Evolutionary conservation across 2,797 vertebrate genomes (phyloP).

Genomic region (Tangara arthus): DNA sequence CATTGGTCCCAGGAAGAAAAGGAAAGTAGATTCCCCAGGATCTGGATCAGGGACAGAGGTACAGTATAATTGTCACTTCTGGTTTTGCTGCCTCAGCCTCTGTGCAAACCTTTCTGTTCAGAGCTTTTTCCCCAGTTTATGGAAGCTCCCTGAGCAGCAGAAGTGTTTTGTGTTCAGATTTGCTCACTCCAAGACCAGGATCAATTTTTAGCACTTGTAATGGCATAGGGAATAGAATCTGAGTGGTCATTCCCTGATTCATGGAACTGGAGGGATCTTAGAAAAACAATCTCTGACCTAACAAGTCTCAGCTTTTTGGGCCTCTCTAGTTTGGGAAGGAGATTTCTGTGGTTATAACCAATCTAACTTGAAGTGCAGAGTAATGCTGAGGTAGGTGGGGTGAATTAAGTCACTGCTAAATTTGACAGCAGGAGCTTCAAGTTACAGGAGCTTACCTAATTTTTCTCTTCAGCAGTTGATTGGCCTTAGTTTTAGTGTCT

Average conservation of each 20-base stretch:
- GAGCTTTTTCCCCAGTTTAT: background rate
- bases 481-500: background rate
- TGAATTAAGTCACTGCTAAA: background rate
- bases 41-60: slow-evolving; percentile 90
- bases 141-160: background rate
- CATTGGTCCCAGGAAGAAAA: slow-evolving; percentile 94
- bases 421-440: background rate
- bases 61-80: background rate
- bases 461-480: background rate
- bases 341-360: background rate
- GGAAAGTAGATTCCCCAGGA: slow-evolving; percentile 87
- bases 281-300: background rate
- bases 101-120: background rate
- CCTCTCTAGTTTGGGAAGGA: background rate
- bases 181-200: background rate
- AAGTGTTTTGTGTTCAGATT: background rate
- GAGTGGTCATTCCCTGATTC: background rate
- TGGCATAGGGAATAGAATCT: background rate
- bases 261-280: background rate
- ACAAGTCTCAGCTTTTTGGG: background rate
- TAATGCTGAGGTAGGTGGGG: background rate
- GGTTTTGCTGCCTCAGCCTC: background rate
- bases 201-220: background rate
- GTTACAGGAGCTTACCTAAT: background rate
- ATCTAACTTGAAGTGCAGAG: background rate